Conservation (phyloP, 1,140 invertebrate genomes). For the Camponotus vicinus region DNA sequence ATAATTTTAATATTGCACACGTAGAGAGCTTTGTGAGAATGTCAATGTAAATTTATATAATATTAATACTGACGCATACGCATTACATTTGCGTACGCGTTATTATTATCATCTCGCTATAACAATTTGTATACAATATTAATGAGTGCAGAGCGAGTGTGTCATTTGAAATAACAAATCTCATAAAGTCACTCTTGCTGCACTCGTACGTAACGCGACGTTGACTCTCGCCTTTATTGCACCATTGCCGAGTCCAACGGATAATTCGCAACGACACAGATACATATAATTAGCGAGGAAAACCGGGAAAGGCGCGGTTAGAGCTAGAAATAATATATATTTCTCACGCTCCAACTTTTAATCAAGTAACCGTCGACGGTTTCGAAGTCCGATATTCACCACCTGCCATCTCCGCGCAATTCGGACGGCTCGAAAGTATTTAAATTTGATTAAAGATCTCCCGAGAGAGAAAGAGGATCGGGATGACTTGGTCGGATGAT, state of each 20-base stretch:
- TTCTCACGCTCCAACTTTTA: conserved; percentile 36
- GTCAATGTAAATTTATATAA: conserved; percentile 34
- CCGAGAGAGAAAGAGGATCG: background rate
- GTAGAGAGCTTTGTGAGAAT: background rate
- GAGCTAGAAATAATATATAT: conserved; percentile 30
- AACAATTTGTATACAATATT: conserved; percentile 30
- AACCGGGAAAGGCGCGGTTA: background rate
- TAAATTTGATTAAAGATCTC: conserved; percentile 57
- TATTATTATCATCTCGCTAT: background rate
- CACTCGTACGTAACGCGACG: background rate
- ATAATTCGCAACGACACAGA: conserved; percentile 18
- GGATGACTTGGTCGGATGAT: conserved; percentile 49
- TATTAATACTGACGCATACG: background rate
- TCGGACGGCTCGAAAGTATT: conserved; percentile 37
- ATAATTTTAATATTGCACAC: conserved; percentile 36
- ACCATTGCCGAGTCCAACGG: background rate
- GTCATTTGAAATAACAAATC: conserved; percentile 26
- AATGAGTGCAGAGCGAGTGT: background rate
- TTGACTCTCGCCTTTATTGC: conserved; percentile 15
- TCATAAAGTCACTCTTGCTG: conserved; percentile 6
- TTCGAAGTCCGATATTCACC: conserved; percentile 20
- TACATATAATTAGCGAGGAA: conserved; percentile 6
- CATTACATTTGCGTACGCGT: background rate
- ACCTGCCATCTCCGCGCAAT: conserved; percentile 25
- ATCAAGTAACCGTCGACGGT: conserved; percentile 52